phyloP scores from a whole-genome alignment of 2,888 invertebrate genomes.

The Dasypolia templi region DNA sequence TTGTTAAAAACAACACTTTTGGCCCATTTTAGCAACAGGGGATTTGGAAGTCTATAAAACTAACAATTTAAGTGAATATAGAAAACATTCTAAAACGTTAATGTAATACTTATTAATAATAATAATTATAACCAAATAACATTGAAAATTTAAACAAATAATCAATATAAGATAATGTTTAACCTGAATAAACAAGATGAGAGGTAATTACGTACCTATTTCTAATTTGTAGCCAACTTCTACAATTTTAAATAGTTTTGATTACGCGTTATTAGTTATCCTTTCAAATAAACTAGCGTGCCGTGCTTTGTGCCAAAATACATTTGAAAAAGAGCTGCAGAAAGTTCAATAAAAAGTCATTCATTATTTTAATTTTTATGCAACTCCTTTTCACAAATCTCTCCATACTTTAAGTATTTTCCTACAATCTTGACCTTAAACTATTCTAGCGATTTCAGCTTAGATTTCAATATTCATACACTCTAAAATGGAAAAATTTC shows the following conservation, averaged over 20 bases:
- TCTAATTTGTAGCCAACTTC: conserved; percentile 46
- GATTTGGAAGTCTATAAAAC: conserved; percentile 59
- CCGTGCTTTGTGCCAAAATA: conserved; percentile 56
- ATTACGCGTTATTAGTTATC: conserved; percentile 5
- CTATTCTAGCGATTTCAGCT: conserved; percentile 18
- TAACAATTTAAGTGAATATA: conserved; percentile 49
- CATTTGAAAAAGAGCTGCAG: conserved; percentile 25
- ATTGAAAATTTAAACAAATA: conserved; percentile 53
- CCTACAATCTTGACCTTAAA: conserved; percentile 12
- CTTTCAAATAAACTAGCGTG: conserved; percentile 30
- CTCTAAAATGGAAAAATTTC: not conserved
- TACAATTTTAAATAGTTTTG: conserved; percentile 39
- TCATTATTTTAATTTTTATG: conserved; percentile 1
- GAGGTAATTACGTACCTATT: conserved; percentile 33
- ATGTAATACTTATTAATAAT: conserved; percentile 54
- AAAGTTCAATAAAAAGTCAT: not conserved
- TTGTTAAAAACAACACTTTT: conserved; percentile 51
- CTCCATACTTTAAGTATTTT: conserved; percentile 3
- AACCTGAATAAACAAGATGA: conserved; percentile 39
- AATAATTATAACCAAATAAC: conserved; percentile 59
- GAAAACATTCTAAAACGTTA: conserved; percentile 45
- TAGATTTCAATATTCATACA: not conserved
- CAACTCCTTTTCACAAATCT: conserved; percentile 10
- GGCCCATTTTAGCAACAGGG: conserved; percentile 55
- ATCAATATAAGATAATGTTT: conserved; percentile 37